Conservation (phyloP, 2,113 vertebrate genomes). For the Cryptotis parvus region DNA sequence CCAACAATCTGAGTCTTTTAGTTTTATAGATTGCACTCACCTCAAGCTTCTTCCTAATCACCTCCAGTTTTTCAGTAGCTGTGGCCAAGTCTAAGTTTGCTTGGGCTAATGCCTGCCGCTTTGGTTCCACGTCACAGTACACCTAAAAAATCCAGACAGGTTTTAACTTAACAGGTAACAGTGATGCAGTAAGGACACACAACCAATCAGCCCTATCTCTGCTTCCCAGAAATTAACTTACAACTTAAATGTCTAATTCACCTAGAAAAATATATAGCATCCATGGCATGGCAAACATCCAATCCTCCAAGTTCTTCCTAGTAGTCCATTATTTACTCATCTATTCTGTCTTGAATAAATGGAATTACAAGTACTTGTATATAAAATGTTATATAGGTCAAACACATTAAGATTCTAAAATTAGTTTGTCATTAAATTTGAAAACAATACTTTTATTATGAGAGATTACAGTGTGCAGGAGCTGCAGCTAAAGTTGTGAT, state of each 20-base stretch:
- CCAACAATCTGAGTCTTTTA: background rate
- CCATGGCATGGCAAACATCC: background rate
- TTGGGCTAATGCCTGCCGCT: slow-evolving; percentile 86
- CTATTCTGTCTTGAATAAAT: background rate
- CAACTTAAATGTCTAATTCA: background rate
- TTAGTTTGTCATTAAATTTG: background rate
- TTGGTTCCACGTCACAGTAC: slow-evolving; percentile 91
- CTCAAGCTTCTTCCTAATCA: slow-evolving; percentile 88
- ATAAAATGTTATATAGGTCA: background rate
- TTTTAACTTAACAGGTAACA: background rate
- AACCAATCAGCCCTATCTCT: background rate
- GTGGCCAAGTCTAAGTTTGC: slow-evolving; percentile 89
- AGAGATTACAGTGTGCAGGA: background rate
- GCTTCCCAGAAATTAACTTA: background rate
- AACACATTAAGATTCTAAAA: background rate
- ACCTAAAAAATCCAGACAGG: slow-evolving; percentile 82
- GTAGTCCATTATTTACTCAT: background rate
- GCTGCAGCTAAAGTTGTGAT: background rate
- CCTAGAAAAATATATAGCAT: background rate
- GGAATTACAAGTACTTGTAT: too few relatives aligned
- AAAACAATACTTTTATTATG: background rate
- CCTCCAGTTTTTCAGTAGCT: slow-evolving; percentile 87
- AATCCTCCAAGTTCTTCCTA: background rate
- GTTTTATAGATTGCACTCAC: slow-evolving; percentile 79
- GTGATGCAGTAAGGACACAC: background rate